These are phyloP conservation scores for Gnatocerus cornutus DNA, from an alignment of 2,888 invertebrate species.

Conservation along the genomic window DNA sequence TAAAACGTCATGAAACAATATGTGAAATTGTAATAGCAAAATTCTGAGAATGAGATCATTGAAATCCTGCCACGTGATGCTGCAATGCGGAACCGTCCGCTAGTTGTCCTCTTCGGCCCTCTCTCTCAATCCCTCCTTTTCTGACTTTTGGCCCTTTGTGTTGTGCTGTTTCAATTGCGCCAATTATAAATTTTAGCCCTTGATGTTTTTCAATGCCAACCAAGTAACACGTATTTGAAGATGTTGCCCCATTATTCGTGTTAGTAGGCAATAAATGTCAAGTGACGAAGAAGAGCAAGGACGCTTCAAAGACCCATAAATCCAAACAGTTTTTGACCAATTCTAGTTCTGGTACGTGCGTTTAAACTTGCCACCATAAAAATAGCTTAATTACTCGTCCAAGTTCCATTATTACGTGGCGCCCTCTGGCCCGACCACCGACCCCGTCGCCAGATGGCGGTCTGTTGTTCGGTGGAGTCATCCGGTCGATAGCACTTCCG, in stretches of 20 bases:
- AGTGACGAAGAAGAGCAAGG: too few relatives aligned
- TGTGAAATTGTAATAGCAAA: conserved; percentile 39
- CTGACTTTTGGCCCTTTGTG: conserved; percentile 39
- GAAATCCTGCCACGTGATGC: conserved; percentile 56
- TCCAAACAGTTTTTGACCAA: too few relatives aligned
- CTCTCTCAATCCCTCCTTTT: conserved; percentile 38
- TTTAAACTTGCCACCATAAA: too few relatives aligned
- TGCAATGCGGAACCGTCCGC: conserved; percentile 57
- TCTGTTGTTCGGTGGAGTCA: conserved; percentile 44
- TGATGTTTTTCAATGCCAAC: conserved; percentile 18
- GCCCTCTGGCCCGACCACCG: conserved; percentile 38
- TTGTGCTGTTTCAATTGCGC: conserved; percentile 40
- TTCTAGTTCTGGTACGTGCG: too few relatives aligned
- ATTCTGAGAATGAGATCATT: conserved; percentile 51
- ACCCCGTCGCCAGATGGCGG: conserved; percentile 58
- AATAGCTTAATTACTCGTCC: background rate
- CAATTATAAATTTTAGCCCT: conserved; percentile 39
- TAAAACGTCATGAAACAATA: conserved; percentile 24
- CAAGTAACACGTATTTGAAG: background rate
- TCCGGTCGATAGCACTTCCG: conserved; percentile 62
- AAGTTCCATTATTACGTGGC: conserved; percentile 34
- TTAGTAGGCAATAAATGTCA: too few relatives aligned
- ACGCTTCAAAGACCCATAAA: too few relatives aligned
- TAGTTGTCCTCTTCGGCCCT: conserved; percentile 47
- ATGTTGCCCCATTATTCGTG: too few relatives aligned